Conservation (phyloP, 2,888 invertebrate species). For the Campoplex capitator region DNA sequence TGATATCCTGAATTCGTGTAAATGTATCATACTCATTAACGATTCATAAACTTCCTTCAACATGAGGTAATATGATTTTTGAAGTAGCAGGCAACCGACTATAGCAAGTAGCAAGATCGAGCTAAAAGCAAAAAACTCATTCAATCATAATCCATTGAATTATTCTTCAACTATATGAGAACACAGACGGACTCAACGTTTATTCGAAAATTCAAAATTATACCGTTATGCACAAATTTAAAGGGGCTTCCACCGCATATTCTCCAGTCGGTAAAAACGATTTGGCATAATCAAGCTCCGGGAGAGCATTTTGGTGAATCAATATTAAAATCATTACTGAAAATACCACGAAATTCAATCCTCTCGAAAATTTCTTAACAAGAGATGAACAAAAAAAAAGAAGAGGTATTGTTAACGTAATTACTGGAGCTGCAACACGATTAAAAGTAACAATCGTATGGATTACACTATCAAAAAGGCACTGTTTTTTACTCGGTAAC, state of each 20-base stretch:
- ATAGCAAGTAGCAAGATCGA: neutral
- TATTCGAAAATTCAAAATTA: neutral
- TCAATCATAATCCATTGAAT: neutral
- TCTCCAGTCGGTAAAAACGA: no score
- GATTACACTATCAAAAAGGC: conserved; percentile 26
- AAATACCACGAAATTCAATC: neutral
- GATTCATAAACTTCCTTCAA: neutral
- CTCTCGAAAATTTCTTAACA: neutral
- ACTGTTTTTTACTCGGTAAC: conserved; percentile 18
- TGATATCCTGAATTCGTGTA: neutral
- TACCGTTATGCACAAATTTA: no score
- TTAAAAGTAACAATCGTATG: neutral
- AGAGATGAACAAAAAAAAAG: neutral
- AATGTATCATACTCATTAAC: no score
- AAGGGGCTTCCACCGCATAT: no score
- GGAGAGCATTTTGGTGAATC: no score
- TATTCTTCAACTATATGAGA: neutral
- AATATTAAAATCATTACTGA: no score
- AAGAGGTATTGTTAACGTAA: neutral
- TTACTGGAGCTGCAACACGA: neutral
- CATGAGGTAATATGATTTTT: neutral
- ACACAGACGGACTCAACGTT: neutral
- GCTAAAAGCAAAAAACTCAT: neutral
- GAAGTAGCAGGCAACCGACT: neutral
- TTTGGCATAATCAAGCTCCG: no score